Evolutionary conservation across 2,113 vertebrate species (phyloP), one percentile per base, ranked within the genome.

Genomic region (Cryptomyrus ogoouensis): DNA sequence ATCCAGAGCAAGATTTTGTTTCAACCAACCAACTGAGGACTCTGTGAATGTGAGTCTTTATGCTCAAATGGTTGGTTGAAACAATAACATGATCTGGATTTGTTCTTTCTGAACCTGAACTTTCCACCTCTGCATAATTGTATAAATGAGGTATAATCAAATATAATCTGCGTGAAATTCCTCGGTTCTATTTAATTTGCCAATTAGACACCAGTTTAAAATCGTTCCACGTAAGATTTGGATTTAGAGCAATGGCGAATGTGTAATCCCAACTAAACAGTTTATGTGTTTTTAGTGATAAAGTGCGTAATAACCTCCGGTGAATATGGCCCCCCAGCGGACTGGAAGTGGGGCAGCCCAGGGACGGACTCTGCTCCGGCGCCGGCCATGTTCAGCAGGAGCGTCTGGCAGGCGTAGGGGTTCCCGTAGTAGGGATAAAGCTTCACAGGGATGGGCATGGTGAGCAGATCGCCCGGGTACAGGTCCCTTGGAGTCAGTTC

Each of bases 361-460:
- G 90, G 0, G 0, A 87, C 80, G 10, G 27, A 6, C 31, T 90
- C 86, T 24, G 88, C 83, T 10, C 74, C 84, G 6, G 90, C 70
- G 0, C 52, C 24, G 15, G 89, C 62, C 19, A 91, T 49, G 89
- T 56, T 91, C 88, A 93, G 5, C 53, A 93, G 19, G 53, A 94
- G 86, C 0, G 90, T 56, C 0, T 91, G 91, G 56, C 19, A 83
- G 3, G 87, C 5, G 50, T 44, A 93, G 62, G 88, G 21, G 42
- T 88, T 42, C 27, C 88, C 50, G 84, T 52, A 89, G 50, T 13
- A 49, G 24, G 27, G 85, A 0, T 90, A 52, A 27, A 93, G 52
- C 27, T 85, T 53, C 1, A 93, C 7, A 0, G 93, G 93, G 52
- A 91, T 24, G 39, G 89, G 56, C 86, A 91, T 66, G 3, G 88